These are phyloP conservation scores for Brachionus manjavacas DNA, from an alignment of 1,140 invertebrate species.

Conservation along the genomic window DNA sequence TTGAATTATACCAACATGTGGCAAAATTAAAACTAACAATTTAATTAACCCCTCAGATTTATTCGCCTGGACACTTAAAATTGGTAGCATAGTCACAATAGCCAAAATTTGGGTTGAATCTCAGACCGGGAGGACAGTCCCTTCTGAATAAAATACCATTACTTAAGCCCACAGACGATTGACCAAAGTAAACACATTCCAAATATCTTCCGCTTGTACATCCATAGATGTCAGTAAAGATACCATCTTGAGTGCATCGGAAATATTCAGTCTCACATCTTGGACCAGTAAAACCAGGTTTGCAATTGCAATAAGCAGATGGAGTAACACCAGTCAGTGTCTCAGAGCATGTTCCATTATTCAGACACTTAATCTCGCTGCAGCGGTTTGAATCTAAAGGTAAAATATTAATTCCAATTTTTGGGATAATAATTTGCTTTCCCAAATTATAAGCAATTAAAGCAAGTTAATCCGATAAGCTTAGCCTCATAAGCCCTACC, in stretches of 20 bases:
- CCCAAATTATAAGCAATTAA: constrained; percentile 2
- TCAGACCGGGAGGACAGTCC: constrained; percentile 24
- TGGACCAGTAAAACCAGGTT: constrained; percentile 36
- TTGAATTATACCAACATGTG: neutral
- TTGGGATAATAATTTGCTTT: neutral
- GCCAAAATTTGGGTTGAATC: constrained; percentile 18
- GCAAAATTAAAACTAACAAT: neutral
- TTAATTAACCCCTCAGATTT: neutral
- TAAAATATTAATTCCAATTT: neutral
- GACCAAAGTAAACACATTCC: constrained; percentile 43
- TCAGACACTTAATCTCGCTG: constrained; percentile 72
- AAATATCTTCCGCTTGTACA: constrained; percentile 34
- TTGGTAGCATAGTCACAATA: constrained; percentile 41
- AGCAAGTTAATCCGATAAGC: neutral
- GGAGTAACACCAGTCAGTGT: neutral
- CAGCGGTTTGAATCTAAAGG: constrained; percentile 13
- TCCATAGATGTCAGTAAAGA: constrained; percentile 34
- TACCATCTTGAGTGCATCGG: constrained; percentile 24
- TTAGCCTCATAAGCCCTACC: neutral
- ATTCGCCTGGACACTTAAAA: constrained; percentile 40
- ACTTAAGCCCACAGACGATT: constrained; percentile 19
- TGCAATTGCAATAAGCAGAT: constrained; percentile 35
- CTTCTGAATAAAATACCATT: constrained; percentile 41
- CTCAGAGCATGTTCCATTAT: constrained; percentile 75
- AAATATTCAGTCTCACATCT: constrained; percentile 43